phyloP scores from a whole-genome alignment of 2,113 vertebrate genomes.

The Planiliza haematocheilus region DNA sequence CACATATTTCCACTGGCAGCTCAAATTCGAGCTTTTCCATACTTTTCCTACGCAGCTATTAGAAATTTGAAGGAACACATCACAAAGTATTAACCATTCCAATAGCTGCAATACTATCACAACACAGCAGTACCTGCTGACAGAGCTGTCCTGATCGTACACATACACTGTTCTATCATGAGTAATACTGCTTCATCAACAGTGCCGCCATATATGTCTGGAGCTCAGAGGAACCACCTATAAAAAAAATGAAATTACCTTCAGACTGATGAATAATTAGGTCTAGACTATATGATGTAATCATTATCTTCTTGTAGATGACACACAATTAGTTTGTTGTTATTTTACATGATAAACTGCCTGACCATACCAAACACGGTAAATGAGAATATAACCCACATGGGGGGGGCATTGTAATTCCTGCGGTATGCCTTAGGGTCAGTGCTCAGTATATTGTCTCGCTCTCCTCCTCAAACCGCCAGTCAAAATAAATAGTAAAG shows the following conservation, averaged over 20 bases:
- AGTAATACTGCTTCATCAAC: not conserved
- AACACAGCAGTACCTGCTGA: not conserved
- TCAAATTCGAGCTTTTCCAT: too few species aligned
- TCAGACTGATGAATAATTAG: not conserved
- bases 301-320: not conserved
- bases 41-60: too few species aligned
- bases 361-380: not conserved
- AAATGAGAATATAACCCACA: conserved; percentile 27
- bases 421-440: conserved; percentile 42
- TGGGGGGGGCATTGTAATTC: conserved; percentile 31
- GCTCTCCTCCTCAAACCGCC: conserved; percentile 57
- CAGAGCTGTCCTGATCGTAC: not conserved
- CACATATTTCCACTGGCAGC: not conserved
- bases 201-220: not conserved
- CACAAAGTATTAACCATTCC: too few species aligned
- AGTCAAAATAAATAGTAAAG: conserved; percentile 76
- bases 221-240: not conserved
- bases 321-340: not conserved
- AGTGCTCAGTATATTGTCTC: conserved; percentile 46
- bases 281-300: not conserved
- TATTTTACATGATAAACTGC: not conserved
- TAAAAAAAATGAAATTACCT: conserved; percentile 5
- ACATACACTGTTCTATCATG: not conserved
- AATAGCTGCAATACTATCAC: too few species aligned
- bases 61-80: too few species aligned